Evolutionary conservation across 1,140 invertebrate species (phyloP), one percentile per base, ranked within the genome.

Genomic region (Agraylea sexmaculata): DNA sequence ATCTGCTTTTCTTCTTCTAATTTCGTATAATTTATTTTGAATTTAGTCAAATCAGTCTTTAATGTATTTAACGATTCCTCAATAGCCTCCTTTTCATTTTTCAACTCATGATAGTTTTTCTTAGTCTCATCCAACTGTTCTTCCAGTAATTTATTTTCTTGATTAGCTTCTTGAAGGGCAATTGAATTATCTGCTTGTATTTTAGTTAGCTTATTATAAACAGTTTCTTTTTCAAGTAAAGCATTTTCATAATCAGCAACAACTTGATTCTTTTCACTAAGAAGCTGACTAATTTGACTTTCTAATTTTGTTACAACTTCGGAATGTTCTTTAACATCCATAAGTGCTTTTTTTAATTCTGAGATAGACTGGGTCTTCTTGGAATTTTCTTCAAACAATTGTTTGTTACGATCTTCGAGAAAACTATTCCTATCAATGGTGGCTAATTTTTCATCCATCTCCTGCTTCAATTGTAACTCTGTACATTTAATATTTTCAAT

Each of bases 391-490:
- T 68, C 65, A 35, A 51, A 47, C 40, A 68, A 36, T 25, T 64
- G 58, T 34, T 54, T 50, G 45, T 60, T 66, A 39, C 57, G 55
- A 33, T 55, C 59, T 54, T 66, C 60, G 46, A 68, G 51, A 46
- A 66, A 68, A 28, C 43, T 49, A 52, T 66, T 68, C 47, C 65
- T 58, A 49, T 68, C 65, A 45, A 64, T 58, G 49, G 66, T 60
- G 29, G 65, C 64, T 35, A 68, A 50, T 45, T 66, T 68, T 53
- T 68, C 65, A 27, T 61, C 62, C 12, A 56, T 60, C 53, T 68
- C 65, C 54, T 68, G 65, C 53, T 65, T 68, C 37, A 62, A 39
- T 55, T 66, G 64, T 36, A 68, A 44, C 37, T 66, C 56, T 22
- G 62, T 53, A 44, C 61, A 66, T 45, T 65, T 65, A 31, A 59